Evolutionary conservation across 2,797 vertebrate genomes (phyloP).

Genomic region (Enteromius mattozi): DNA sequence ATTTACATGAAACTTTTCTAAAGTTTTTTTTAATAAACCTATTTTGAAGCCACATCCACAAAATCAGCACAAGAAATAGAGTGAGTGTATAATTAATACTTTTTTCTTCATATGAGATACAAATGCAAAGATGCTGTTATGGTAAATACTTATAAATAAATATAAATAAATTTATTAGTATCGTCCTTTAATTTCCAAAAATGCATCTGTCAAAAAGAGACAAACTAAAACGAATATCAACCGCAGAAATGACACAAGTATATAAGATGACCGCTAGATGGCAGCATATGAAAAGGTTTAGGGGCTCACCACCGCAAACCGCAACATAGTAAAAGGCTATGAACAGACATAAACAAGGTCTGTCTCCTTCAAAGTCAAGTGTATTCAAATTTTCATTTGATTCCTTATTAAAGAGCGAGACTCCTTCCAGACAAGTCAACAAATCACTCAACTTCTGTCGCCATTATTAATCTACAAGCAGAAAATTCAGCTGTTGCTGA

Average conservation of each 20-base stretch:
- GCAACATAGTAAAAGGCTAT: not conserved
- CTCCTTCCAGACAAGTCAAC: not conserved
- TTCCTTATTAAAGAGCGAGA: not conserved
- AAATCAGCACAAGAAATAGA: no score
- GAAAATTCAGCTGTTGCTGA: not conserved
- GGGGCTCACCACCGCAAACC: not conserved
- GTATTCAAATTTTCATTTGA: not conserved
- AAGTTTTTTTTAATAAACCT: no score
- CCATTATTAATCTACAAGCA: not conserved
- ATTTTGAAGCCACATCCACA: no score
- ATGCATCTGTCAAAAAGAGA: not conserved
- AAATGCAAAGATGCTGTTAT: no score
- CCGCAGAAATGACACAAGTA: not conserved
- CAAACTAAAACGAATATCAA: not conserved
- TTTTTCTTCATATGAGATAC: no score
- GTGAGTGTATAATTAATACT: no score
- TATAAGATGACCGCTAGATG: not conserved
- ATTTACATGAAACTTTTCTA: no score
- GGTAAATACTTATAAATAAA: no score
- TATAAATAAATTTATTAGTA: not conserved
- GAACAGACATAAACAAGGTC: not conserved
- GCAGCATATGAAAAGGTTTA: constrained; percentile 3
- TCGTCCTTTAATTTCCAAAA: not conserved
- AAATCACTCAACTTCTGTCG: not conserved
- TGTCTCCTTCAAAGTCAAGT: not conserved